Percentiles rank a stretch among this genome's conserved stretches.
Conservation (phyloP, 2,888 invertebrate species). For the Chrysolina haemoptera region DNA sequence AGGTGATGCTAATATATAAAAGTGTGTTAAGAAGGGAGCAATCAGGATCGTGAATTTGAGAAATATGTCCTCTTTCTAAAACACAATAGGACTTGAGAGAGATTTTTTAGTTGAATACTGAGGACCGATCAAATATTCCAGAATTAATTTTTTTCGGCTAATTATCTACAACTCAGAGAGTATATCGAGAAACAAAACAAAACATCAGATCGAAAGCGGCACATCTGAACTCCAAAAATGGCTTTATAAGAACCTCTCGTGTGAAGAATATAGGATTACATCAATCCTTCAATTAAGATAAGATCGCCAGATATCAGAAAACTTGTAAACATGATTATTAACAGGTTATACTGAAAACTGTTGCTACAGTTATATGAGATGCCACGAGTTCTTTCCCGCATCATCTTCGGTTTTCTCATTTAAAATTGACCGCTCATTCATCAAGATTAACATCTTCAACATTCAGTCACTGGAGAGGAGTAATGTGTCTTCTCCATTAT, state of each 20-base stretch:
- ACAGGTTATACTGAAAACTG: constrained; percentile 18
- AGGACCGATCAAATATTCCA: too few relatives aligned
- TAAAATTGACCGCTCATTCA: neutral
- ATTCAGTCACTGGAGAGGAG: neutral
- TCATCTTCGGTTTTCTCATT: neutral
- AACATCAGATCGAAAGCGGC: constrained; percentile 1
- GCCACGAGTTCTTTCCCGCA: neutral
- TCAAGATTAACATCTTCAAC: constrained; percentile 1
- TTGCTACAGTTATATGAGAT: constrained; percentile 23
- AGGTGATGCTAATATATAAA: too few relatives aligned
- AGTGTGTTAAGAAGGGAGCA: too few relatives aligned
- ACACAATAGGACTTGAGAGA: too few relatives aligned
- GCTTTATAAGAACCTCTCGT: constrained; percentile 20
- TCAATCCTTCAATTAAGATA: constrained; percentile 26
- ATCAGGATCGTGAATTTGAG: too few relatives aligned
- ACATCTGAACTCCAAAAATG: constrained; percentile 24
- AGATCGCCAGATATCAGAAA: constrained; percentile 17
- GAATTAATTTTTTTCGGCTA: neutral
- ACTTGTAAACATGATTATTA: constrained; percentile 13
- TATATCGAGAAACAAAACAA: neutral
- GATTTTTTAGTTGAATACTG: neutral
- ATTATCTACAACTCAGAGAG: neutral
- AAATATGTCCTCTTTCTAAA: too few relatives aligned
- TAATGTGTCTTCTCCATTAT: neutral
- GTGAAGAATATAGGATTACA: constrained; percentile 21